Evolutionary conservation across 2,888 invertebrate genomes (phyloP).

Genomic region (Thecocarcelia acutangulata): DNA sequence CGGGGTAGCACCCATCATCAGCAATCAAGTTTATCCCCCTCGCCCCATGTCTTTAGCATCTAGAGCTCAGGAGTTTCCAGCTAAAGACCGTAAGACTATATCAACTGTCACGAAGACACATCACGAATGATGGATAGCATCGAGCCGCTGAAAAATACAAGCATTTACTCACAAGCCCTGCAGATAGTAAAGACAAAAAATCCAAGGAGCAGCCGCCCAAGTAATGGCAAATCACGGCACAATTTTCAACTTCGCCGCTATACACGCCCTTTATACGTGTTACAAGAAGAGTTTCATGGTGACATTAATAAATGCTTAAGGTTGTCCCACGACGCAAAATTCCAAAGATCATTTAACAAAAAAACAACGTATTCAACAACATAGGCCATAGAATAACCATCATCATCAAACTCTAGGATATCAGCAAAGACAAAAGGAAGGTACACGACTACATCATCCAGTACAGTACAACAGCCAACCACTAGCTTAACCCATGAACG

Average conservation of each 20-base stretch:
- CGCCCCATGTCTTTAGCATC: no score
- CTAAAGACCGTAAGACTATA: no score
- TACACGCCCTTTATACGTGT: conserved; percentile 30
- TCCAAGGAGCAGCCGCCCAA: not conserved
- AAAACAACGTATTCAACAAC: not conserved
- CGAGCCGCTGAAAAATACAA: not conserved
- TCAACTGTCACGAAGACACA: no score
- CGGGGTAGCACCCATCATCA: no score
- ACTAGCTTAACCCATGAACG: no score
- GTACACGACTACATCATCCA: no score
- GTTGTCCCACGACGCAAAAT: not conserved
- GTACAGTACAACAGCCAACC: no score
- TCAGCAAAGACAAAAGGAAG: no score
- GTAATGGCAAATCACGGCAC: conserved; percentile 6
- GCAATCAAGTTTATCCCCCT: no score
- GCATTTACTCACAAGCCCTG: not conserved
- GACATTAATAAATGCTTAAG: no score
- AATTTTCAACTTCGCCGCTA: not conserved
- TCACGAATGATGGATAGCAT: conserved; percentile 6
- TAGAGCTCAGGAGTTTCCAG: no score
- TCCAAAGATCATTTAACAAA: not conserved
- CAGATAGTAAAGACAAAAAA: conserved; percentile 24
- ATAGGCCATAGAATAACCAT: not conserved
- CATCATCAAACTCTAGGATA: no score
- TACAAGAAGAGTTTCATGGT: conserved; percentile 45